phyloP scores from a whole-genome alignment of 2,113 vertebrate genomes.

The Myotis brandtii region DNA sequence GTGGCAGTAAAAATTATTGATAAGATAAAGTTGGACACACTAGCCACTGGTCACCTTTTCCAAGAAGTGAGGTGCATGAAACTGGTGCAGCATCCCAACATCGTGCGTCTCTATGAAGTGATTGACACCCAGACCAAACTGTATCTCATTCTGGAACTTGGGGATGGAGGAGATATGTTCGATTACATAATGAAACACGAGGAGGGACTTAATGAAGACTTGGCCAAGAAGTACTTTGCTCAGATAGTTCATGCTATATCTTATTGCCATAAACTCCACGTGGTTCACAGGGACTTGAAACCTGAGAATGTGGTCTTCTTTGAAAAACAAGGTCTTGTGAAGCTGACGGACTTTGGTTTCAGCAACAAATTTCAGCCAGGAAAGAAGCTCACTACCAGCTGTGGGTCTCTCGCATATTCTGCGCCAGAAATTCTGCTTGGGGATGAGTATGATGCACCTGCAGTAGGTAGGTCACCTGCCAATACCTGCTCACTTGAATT shows the following conservation, averaged over 20 bases:
- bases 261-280: slow-evolving; percentile 98
- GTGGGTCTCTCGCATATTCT: slow-evolving; percentile 97
- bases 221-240: slow-evolving; percentile 98
- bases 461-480: slow-evolving; percentile 92
- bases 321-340: slow-evolving; percentile 98
- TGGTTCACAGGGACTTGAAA: slow-evolving; percentile 98
- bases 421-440: slow-evolving; percentile 98
- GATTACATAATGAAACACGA: slow-evolving; percentile 99
- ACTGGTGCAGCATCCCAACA: slow-evolving; percentile 98
- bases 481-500: neutral
- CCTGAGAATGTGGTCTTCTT: slow-evolving; percentile 99
- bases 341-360: slow-evolving; percentile 99
- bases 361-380: slow-evolving; percentile 99
- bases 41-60: slow-evolving; percentile 97
- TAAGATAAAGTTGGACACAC: slow-evolving; percentile 97
- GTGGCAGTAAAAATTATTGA: slow-evolving; percentile 99
- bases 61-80: slow-evolving; percentile 99
- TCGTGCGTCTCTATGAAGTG: slow-evolving; percentile 97
- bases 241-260: slow-evolving; percentile 99
- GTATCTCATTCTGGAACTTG: slow-evolving; percentile 97
- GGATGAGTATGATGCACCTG: slow-evolving; percentile 98
- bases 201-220: slow-evolving; percentile 96
- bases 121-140: slow-evolving; percentile 99
- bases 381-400: slow-evolving; percentile 98
- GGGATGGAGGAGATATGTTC: slow-evolving; percentile 98